phyloP scores from a whole-genome alignment of 35 echinoderm and acorn worm genomes.

The Apostichopus japonicus region DNA sequence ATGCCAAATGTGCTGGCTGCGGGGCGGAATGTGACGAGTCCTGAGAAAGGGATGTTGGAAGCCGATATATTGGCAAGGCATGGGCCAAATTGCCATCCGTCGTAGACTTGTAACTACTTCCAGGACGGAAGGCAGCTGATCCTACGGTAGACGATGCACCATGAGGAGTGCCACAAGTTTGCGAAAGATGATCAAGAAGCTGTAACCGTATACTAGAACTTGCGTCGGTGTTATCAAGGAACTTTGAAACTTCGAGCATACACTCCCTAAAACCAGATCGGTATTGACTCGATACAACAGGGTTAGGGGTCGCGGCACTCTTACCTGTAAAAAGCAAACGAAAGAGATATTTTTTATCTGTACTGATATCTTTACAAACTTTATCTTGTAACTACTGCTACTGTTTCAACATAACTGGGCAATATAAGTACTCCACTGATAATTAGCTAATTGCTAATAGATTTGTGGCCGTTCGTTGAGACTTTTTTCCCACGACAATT shows the following conservation, averaged over 20 bases:
- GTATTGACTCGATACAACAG: conserved; percentile 62
- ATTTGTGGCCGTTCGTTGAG: background rate
- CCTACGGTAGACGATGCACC: conserved; percentile 5
- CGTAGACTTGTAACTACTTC: background rate
- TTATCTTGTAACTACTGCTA: conserved; percentile 35
- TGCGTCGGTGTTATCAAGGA: conserved; percentile 38
- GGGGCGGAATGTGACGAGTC: conserved; percentile 45
- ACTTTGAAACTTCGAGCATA: conserved; percentile 73
- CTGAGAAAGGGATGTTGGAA: conserved; percentile 34
- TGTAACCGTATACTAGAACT: background rate
- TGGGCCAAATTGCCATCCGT: conserved; percentile 14
- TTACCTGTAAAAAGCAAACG: conserved; percentile 47
- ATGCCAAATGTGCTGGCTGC: conserved; percentile 26
- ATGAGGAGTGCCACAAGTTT: conserved; percentile 14
- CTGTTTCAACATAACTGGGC: conserved; percentile 33
- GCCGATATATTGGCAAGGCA: conserved; percentile 34
- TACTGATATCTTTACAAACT: conserved; percentile 22
- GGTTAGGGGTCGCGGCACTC: conserved; percentile 21
- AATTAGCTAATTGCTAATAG: conserved; percentile 48
- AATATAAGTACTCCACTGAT: background rate
- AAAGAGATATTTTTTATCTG: conserved; percentile 1
- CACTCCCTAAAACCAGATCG: conserved; percentile 86
- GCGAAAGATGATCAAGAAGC: conserved; percentile 41
- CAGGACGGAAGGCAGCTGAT: background rate
- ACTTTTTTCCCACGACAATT: conserved; percentile 33